A percentile compares a stretch with the other conserved stretches of the same genome.
These are phyloP conservation scores for Eurystomus glaucurus DNA, from an alignment of 2,797 vertebrate species.

Conservation along the genomic window DNA sequence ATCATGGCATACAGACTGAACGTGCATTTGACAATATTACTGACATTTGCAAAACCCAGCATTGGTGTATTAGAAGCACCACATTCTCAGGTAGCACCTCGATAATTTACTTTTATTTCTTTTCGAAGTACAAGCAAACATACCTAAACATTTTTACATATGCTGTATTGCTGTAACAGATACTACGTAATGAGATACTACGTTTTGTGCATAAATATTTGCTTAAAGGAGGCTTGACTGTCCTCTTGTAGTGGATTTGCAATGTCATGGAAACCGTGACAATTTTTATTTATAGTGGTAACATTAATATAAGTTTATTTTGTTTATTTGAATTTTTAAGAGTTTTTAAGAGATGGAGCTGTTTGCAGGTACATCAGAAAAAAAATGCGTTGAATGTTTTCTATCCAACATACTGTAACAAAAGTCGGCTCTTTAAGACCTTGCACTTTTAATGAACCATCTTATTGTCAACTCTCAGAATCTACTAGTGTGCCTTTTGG, in stretches of 20 bases:
- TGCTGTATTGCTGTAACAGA: not conserved
- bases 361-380: not conserved
- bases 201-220: not conserved
- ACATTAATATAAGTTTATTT: not conserved
- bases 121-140: constrained; percentile 12
- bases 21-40: rapidly evolving
- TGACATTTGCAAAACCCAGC: not conserved
- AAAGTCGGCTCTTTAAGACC: constrained; percentile 70
- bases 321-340: not conserved
- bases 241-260: not conserved
- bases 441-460: constrained; percentile 80
- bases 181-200: not conserved
- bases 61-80: not conserved
- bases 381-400: not conserved
- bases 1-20: rapidly evolving
- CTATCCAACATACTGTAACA: not conserved
- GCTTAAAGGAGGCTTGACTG: not conserved
- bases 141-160: not conserved
- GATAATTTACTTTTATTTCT: constrained; percentile 36
- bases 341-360: not conserved
- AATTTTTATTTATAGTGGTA: not conserved
- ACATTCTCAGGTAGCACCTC: not conserved
- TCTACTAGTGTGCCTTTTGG: constrained; percentile 86
- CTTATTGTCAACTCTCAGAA: constrained; percentile 77
- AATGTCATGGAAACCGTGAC: rapidly evolving